Conservation (phyloP, 2,888 invertebrate genomes). For the Operophtera brumata region DNA sequence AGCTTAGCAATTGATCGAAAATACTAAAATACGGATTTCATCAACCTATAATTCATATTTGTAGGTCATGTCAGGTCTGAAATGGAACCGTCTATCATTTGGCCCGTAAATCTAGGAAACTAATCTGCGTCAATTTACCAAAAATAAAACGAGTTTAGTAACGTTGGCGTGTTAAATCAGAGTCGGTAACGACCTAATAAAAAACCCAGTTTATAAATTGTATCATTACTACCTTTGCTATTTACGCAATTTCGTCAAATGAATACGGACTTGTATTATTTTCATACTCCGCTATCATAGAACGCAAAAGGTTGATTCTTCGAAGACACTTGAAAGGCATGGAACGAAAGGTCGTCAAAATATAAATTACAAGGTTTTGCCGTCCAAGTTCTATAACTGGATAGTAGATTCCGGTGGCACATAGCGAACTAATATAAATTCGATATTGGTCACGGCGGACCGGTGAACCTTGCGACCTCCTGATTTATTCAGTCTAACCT, state of each 20-base stretch:
- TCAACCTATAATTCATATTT: conserved; percentile 17
- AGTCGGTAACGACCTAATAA: neutral
- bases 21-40: conserved; percentile 15
- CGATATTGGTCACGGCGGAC: neutral
- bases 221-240: neutral
- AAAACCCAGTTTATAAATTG: neutral
- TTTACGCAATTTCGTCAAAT: too few species aligned
- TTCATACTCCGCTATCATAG: too few species aligned
- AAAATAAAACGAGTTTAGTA: neutral
- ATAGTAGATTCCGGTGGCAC: too few species aligned
- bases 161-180: neutral
- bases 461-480: neutral
- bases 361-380: too few species aligned
- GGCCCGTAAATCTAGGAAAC: conserved; percentile 10
- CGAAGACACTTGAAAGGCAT: too few species aligned
- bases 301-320: too few species aligned
- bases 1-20: conserved; percentile 19
- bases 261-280: too few species aligned
- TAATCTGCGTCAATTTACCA: conserved; percentile 14
- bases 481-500: neutral
- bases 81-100: conserved; percentile 22
- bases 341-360: too few species aligned
- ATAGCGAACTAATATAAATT: too few species aligned
- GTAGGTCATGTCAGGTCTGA: conserved; percentile 16
- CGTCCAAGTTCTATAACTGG: too few species aligned